Evolutionary conservation across 2,888 invertebrate species (phyloP), one percentile per base, ranked within the genome.

Genomic region (Vandiemenella viatica): DNA sequence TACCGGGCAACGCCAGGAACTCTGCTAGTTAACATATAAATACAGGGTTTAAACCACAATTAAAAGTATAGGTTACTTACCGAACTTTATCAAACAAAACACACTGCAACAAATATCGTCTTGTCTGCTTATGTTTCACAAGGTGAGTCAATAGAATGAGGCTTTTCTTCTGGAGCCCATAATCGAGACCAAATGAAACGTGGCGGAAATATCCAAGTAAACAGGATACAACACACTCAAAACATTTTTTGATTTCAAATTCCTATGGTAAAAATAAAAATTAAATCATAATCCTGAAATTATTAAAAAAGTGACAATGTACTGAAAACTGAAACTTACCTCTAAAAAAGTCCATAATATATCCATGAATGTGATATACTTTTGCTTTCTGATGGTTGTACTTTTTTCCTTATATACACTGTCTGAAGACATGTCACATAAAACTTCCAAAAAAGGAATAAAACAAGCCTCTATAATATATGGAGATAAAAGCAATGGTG

Each of bases 391-490:
- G 32, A 32, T 56, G 53, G 41, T 58, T 58, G 45, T 46, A 21
- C 37, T 45, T 22, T 56, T 54, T 7, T 43, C 50, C 15, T 55
- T 58, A 8, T 42, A n/a, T 19, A 19, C 7, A n/a, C 13, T n/a
- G 13, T 13, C 32, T 5, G 19, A 13, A 13, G n/a, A 18, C n/a
- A 19, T 42, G 13, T 51, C 22, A 45, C 51, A 50, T 4, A 66
- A 50, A 17, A 61, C 58, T 38, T 62, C 63, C 45, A 75, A 47
- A 65, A 70, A 62, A 0, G 77, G 75, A 37, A 86, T 66, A 48
- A 87, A 67, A 52, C 80, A 75, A 8, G 75, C 73, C 47, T 86
- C 82, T 18, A 80, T 77, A 15, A 87, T 72, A 59, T 83, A 86
- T 0, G 81, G 73, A 38, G 77, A 67, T 1, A 74, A 73, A 23